phyloP scores from a whole-genome alignment of 2,113 vertebrate genomes.

The Pimephales promelas region DNA sequence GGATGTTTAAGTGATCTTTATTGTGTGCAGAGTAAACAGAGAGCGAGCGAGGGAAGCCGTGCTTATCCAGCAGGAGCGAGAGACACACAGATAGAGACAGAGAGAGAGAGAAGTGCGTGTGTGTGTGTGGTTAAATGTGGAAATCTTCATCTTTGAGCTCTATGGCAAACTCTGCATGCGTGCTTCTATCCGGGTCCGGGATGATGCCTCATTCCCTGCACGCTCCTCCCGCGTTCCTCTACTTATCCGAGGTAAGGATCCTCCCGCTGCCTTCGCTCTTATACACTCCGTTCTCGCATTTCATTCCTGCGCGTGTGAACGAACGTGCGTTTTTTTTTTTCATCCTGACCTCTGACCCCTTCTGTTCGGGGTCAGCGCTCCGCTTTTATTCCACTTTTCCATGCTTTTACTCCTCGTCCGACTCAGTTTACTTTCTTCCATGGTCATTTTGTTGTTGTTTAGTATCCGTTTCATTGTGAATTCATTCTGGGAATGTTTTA shows the following conservation, averaged over 20 bases:
- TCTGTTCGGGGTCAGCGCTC: not conserved
- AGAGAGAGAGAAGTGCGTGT: conserved; percentile 32
- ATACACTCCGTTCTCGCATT: not conserved
- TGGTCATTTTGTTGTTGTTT: not conserved
- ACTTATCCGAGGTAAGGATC: conserved; percentile 93
- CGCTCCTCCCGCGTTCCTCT: conserved; percentile 91
- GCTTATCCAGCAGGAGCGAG: conserved; percentile 2
- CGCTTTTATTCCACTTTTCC: not conserved
- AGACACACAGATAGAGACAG: conserved; percentile 43
- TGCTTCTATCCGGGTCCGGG: conserved; percentile 92
- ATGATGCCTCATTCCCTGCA: conserved; percentile 92
- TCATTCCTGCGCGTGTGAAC: no score
- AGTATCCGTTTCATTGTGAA: not conserved
- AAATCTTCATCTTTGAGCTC: conserved; percentile 83
- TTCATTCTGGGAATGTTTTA: not conserved
- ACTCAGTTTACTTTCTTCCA: not conserved
- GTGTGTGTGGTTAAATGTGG: conserved; percentile 65
- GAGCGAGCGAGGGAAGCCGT: conserved; percentile 51
- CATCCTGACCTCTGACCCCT: not conserved
- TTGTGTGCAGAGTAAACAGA: conserved; percentile 83
- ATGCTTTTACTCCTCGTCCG: not conserved
- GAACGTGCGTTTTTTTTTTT: not conserved
- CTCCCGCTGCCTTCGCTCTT: not conserved
- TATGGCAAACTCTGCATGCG: conserved; percentile 97
- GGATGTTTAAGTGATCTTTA: conserved; percentile 84